Evolutionary conservation across 2,113 vertebrate genomes (phyloP).

Genomic region (Etheostoma spectabile): DNA sequence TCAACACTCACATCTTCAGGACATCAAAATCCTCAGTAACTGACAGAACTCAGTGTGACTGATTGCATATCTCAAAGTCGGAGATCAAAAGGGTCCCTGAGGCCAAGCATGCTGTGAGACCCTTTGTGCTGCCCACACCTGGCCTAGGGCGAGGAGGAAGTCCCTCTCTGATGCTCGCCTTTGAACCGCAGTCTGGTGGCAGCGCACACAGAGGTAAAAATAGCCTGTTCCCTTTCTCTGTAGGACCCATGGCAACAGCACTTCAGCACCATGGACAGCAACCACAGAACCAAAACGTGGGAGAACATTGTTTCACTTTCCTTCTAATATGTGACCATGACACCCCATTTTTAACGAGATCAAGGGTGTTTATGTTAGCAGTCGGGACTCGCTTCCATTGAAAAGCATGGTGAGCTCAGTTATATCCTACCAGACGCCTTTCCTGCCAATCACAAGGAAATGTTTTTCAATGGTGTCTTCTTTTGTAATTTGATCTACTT

Average conservation of each 20-base stretch:
- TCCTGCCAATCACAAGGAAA: not conserved
- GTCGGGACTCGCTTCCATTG: not conserved
- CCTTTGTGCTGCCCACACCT: constrained; percentile 82
- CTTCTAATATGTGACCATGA: constrained; percentile 10
- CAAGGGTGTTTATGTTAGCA: not conserved
- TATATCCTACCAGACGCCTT: not conserved
- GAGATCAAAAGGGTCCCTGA: constrained; percentile 72
- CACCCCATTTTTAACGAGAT: not conserved
- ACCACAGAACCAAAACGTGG: constrained; percentile 27
- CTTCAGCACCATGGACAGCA: constrained; percentile 79
- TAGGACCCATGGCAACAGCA: constrained; percentile 76
- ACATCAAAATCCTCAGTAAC: constrained; percentile 35
- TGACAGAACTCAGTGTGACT: constrained; percentile 47
- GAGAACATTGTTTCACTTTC: constrained; percentile 37
- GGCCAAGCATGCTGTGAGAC: constrained; percentile 72
- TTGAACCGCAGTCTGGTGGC: constrained; percentile 74
- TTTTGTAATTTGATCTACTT: constrained; percentile 17
- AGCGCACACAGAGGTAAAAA: constrained; percentile 71
- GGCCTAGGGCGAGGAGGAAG: constrained; percentile 67
- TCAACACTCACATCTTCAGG: constrained; percentile 26
- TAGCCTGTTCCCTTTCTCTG: constrained; percentile 67
- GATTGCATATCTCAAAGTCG: constrained; percentile 68
- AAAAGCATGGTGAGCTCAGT: not conserved
- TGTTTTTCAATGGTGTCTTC: not conserved
- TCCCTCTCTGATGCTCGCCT: constrained; percentile 77